Percentiles rank a stretch among this genome's conserved stretches.
Conservation (phyloP, 1,140 invertebrate species). For the Odontomachus brunneus region DNA sequence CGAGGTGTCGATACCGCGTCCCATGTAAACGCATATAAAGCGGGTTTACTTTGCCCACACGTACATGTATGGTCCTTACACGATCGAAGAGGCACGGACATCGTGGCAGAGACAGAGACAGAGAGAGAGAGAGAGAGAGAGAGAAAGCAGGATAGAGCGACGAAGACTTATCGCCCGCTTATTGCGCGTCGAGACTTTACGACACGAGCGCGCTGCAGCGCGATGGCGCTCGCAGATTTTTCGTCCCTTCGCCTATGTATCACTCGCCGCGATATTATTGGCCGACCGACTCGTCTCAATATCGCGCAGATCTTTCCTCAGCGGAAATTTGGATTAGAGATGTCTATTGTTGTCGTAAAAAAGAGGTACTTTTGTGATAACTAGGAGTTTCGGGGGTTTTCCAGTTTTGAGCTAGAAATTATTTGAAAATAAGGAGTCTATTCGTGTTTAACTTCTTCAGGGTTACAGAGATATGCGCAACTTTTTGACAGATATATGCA, state of each 20-base stretch:
- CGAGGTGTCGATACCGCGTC: constrained; percentile 71
- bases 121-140: constrained; percentile 40
- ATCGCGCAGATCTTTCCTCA: background rate
- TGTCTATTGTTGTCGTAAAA: background rate
- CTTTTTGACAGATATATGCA: too few relatives aligned
- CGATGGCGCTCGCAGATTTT: constrained; percentile 25
- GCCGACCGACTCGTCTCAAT: background rate
- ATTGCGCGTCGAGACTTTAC: constrained; percentile 51
- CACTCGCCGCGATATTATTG: background rate
- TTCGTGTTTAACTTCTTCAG: too few relatives aligned
- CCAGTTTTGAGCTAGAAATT: too few relatives aligned
- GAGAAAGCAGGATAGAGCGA: constrained; percentile 53
- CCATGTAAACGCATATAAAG: constrained; percentile 69
- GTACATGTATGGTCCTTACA: constrained; percentile 17
- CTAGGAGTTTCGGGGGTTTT: too few relatives aligned
- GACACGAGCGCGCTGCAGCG: background rate
- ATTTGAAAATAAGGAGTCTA: too few relatives aligned
- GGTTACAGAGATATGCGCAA: too few relatives aligned
- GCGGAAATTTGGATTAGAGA: background rate
- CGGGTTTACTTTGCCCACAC: constrained; percentile 57
- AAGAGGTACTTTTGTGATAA: too few relatives aligned
- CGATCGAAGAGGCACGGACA: constrained; percentile 45
- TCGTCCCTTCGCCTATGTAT: background rate
- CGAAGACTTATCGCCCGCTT: constrained; percentile 60
- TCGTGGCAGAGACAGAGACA: constrained; percentile 38